These are phyloP conservation scores for Mus minutoides DNA, from an alignment of 2,797 vertebrate genomes.

Conservation along the genomic window DNA sequence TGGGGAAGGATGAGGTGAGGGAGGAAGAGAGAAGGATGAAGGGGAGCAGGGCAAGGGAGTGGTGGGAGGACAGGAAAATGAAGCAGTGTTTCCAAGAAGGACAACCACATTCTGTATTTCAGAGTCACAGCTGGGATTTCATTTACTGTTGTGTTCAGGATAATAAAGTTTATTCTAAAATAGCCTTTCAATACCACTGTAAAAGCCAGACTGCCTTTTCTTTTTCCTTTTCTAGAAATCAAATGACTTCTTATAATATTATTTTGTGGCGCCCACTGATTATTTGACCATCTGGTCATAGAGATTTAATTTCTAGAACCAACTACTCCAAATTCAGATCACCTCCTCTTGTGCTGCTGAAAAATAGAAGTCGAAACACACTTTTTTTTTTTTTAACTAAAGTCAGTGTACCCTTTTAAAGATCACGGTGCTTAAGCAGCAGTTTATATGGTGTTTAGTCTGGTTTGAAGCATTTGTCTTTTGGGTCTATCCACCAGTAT, in stretches of 20 bases:
- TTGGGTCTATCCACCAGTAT: neutral
- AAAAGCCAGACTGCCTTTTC: conserved; percentile 74
- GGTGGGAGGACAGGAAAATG: neutral
- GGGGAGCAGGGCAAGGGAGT: accelerated
- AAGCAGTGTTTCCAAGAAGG: conserved; percentile 60
- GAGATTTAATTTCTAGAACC: conserved; percentile 52
- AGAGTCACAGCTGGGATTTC: conserved; percentile 84
- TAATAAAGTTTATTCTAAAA: conserved; percentile 84
- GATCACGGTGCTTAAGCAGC: neutral
- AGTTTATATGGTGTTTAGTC: neutral
- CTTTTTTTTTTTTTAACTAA: conserved; percentile 4
- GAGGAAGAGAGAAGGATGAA: no score
- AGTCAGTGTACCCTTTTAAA: conserved; percentile 38
- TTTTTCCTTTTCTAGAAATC: conserved; percentile 76
- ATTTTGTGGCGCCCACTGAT: conserved; percentile 82
- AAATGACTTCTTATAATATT: conserved; percentile 77
- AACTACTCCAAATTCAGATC: conserved; percentile 30
- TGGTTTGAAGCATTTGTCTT: neutral
- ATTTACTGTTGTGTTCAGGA: conserved; percentile 82
- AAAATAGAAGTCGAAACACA: conserved; percentile 12
- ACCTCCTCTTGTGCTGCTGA: neutral
- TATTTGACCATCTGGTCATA: conserved; percentile 81
- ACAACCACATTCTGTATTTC: conserved; percentile 72
- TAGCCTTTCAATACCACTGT: conserved; percentile 79
- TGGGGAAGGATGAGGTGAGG: conserved; percentile 37